Base-by-base conservation (phyloP, 53 echinoderm and acorn worm species). In the Glandiceps talaboti region DNA sequence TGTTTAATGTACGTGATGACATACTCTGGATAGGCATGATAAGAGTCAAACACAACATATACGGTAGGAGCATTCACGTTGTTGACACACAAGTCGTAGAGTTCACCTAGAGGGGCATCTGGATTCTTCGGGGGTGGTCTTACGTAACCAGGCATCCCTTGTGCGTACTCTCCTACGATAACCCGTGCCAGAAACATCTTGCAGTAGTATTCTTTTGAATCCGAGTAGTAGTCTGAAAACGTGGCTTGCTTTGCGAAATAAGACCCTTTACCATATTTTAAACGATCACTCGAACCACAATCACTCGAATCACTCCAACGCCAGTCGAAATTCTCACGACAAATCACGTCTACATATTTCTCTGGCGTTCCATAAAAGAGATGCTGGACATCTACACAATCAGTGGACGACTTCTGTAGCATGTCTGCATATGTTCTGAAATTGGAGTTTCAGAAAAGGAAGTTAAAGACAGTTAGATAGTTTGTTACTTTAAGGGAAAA, bases 21-120 rank as follows among this genome's bases (percentile, higher is more conserved):
- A 72, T 80, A 80, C 73, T 73, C 80, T 0, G 80, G 80, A 73
- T 80, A 80, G 0, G 64, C 80, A 30, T 80, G 80, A 28, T 28
- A 45, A 73, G 30, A 45, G 20, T 80, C 80, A 73, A 80, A 80
- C 1, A 80, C 73, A 1, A 80, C 80, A 72, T 45, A 80, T 64
- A 80, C 64, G 14, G 28, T 45, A 26, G 80, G 80, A 27, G 33
- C 29, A 0, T 25, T 14, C 1, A 14, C 80, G 73, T 80, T 73
- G 27, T 80, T 73, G 29, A 80, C 80, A 25, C 80, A 80, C 25
- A 73, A 28, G 29, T 80, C 80, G 73, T 72, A 80, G 1, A 80
- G 27, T 1, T 64, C 28, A 25, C 29, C 30, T 0, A 28, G 73
- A 0, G 80, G 80, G 64, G 1, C 1, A 1, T 45, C 64, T 6